phyloP scores from a whole-genome alignment of 2,797 vertebrate genomes.

The Peromyscus nudipes region DNA sequence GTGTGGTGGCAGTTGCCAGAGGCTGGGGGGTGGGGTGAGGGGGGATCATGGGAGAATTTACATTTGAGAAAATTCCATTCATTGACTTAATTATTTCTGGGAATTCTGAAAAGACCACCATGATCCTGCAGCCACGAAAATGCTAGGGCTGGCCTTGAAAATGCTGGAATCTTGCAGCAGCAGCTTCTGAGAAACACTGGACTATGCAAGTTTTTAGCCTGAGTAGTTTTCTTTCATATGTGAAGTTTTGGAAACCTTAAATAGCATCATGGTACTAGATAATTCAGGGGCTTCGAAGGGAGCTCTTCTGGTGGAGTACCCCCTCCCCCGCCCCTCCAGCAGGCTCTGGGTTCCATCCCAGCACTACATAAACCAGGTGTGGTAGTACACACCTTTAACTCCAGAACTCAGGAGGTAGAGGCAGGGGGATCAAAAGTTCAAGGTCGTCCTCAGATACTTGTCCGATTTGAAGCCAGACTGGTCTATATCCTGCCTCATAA shows the following conservation, averaged over 20 bases:
- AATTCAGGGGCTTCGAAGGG: background rate
- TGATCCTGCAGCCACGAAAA: conserved; percentile 63
- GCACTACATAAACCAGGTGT: background rate
- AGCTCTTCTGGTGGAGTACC: background rate
- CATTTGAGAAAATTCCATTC: conserved; percentile 84
- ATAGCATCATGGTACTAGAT: background rate
- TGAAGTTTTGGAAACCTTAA: conserved; percentile 55
- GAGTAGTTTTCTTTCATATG: conserved; percentile 12
- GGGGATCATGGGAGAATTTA: conserved; percentile 77
- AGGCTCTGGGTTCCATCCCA: background rate
- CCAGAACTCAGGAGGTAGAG: background rate
- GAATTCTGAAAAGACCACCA: conserved; percentile 83
- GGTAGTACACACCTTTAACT: background rate
- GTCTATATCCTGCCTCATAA: background rate
- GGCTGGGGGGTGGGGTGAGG: conserved; percentile 7
- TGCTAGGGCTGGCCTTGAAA: conserved; percentile 43
- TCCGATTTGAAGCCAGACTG: background rate
- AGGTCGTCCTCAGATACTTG: background rate
- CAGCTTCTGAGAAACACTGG: conserved; percentile 58
- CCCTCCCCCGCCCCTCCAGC: background rate
- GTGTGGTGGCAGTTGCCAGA: conserved; percentile 74
- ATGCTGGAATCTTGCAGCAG: conserved; percentile 20
- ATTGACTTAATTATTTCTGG: conserved; percentile 84
- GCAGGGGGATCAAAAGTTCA: background rate
- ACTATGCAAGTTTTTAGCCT: background rate